Evolutionary conservation across 1,140 invertebrate genomes (phyloP).

Genomic region (Goniozus legneri): DNA sequence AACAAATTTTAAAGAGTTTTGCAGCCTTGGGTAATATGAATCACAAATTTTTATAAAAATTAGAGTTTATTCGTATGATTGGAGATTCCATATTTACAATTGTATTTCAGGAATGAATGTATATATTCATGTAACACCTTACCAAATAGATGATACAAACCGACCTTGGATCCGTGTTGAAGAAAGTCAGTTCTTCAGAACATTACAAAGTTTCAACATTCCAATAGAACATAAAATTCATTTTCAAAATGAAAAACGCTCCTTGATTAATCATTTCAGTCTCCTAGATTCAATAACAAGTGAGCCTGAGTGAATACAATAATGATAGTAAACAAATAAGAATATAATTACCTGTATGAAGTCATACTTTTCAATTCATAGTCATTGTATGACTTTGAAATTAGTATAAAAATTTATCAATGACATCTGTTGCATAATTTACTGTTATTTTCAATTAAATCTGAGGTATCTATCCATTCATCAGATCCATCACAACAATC

Average conservation of each 20-base stretch:
- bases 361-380: no score
- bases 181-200: constrained; percentile 70
- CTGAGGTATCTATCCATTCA: constrained; percentile 56
- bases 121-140: constrained; percentile 78
- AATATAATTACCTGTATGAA: no score
- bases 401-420: no score
- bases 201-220: constrained; percentile 63
- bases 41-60: background rate
- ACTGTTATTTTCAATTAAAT: background rate
- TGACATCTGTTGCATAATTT: constrained; percentile 22
- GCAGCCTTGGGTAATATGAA: constrained; percentile 58
- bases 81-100: constrained; percentile 1
- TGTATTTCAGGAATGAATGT: constrained; percentile 60
- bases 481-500: constrained; percentile 86
- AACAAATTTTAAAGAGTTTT: constrained; percentile 66
- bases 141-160: constrained; percentile 72
- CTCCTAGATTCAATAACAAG: constrained; percentile 59
- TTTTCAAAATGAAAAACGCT: constrained; percentile 62
- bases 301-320: no score
- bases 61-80: background rate
- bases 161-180: constrained; percentile 80
- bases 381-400: no score
- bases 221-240: constrained; percentile 61
- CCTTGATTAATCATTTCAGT: constrained; percentile 68
- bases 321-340: no score